phyloP scores from a whole-genome alignment of 2,888 invertebrate species.

The Cryptocephalus moraei region DNA sequence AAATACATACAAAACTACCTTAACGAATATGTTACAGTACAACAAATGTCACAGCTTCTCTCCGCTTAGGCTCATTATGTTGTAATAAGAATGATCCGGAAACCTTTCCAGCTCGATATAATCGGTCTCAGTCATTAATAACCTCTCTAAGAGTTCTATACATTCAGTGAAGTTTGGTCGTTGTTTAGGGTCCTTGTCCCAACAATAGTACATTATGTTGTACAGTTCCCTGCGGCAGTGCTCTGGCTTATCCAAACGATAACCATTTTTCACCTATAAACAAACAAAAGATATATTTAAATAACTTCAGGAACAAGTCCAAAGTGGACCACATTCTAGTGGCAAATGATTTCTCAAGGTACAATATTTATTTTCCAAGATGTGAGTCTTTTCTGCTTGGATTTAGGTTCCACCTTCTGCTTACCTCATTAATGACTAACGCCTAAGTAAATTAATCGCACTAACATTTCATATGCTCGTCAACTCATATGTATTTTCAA shows the following conservation, averaged over 20 bases:
- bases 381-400: too few relatives aligned
- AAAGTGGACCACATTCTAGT: too few relatives aligned
- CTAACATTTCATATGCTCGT: too few relatives aligned
- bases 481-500: too few relatives aligned
- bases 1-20: too few relatives aligned
- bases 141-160: constrained; percentile 67
- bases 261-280: constrained; percentile 77
- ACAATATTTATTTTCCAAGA: too few relatives aligned
- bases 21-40: too few relatives aligned
- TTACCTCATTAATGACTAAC: too few relatives aligned
- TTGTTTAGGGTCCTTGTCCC: constrained; percentile 77
- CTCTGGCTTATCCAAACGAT: constrained; percentile 84
- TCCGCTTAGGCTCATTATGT: constrained; percentile 74
- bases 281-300: constrained; percentile 4
- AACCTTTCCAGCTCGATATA: constrained; percentile 88
- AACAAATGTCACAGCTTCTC: constrained; percentile 49
- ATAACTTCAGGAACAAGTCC: too few relatives aligned
- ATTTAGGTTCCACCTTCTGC: too few relatives aligned
- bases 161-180: constrained; percentile 80
- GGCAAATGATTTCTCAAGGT: too few relatives aligned
- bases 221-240: constrained; percentile 88
- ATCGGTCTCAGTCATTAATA: constrained; percentile 83
- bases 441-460: too few relatives aligned
- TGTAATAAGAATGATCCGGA: constrained; percentile 88
- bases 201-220: constrained; percentile 93